Base-by-base conservation (phyloP, 1,140 invertebrate species). In the Drusus annulatus region DNA sequence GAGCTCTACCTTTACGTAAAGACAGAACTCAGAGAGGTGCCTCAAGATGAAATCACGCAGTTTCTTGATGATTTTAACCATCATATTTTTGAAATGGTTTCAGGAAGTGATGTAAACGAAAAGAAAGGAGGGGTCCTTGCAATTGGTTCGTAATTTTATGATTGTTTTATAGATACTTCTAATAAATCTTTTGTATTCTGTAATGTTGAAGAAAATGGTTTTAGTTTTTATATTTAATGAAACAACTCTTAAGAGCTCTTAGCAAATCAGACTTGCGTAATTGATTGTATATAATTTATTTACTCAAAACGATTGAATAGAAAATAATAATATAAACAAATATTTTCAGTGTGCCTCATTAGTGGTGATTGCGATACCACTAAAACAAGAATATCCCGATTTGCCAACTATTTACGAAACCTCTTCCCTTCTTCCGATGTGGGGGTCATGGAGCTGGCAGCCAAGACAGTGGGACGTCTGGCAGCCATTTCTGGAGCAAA, bases 31-130 rank as follows among this genome's bases (percentile, higher is more conserved):
- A 92, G 96, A 15, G 97, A 98, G 89, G 94, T 96, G 51, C 95
- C 96, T n/a, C 92, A 95, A 62, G 97, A 98, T 85, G 96, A 98
- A 85, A 92, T 98, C 73, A 95, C 94, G 19, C 89, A 92, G 28
- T 98, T 99, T 86, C 94, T 99, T 87, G 97, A 99, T 87, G 96
- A 98, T 78, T 98, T 99, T 85, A 98, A 98, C 87, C 95, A 97
- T 87, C 95, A 98, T 84, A 98, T 99, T 80, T 97, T 97, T 88
- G 96, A 98, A 86, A 97, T 99, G 97, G 96, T 98, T 1, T 97
- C 96, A 4, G 96, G 95, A 81, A 93, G 94, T 28, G 97, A 99
- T 88, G 93, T 96, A 17, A 96, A 97, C 89, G 97, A 99, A 86
- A 98, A 97, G 85, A 98, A 98, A 88, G 98, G 97, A 62, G 98